A percentile compares a stretch with the other conserved stretches of the same genome.
Conservation (phyloP, 2,113 vertebrate species). For the Falcunculus frontatus region DNA sequence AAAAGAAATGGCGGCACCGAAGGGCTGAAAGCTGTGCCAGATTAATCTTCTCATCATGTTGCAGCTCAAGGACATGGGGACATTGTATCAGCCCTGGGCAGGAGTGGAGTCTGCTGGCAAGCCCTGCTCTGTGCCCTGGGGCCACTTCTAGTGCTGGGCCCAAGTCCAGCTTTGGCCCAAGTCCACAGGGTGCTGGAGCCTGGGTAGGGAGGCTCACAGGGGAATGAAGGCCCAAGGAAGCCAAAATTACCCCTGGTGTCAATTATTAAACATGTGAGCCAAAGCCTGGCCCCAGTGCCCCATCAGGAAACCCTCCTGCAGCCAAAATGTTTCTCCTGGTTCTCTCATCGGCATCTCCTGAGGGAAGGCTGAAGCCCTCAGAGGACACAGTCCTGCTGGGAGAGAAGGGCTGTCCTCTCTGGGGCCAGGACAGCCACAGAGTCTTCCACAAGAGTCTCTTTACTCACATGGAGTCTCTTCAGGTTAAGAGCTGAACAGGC, state of each 20-base stretch:
- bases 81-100: accelerated
- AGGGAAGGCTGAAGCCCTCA: neutral
- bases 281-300: neutral
- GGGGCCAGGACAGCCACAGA: accelerated
- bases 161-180: neutral
- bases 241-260: neutral
- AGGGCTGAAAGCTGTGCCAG: neutral
- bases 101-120: accelerated
- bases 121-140: neutral
- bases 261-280: neutral
- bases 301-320: neutral
- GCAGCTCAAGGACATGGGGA: neutral
- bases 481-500: neutral
- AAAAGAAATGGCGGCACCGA: accelerated
- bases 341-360: neutral
- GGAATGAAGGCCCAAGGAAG: accelerated
- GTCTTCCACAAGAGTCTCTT: neutral
- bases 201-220: neutral
- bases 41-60: accelerated
- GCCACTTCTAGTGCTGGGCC: accelerated
- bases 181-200: neutral
- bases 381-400: accelerated
- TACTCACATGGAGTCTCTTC: neutral
- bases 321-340: accelerated
- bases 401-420: neutral